Evolutionary conservation across 2,113 vertebrate species (phyloP), one percentile per base, ranked within the genome.

Genomic region (Eulemur macaco): DNA sequence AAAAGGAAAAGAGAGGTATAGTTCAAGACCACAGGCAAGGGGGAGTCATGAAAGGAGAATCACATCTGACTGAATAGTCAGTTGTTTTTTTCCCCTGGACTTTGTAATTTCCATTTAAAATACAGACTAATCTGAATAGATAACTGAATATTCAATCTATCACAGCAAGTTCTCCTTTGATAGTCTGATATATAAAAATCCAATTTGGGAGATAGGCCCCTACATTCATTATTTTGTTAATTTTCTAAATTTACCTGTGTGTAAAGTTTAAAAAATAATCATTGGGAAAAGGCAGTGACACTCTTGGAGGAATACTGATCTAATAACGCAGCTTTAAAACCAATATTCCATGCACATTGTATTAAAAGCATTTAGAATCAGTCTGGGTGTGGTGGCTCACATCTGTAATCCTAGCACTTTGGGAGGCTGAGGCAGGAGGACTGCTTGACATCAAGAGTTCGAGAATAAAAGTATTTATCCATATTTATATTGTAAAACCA

Each of bases 91-190:
- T 23, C 60, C 94, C 85, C 23, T n/a, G 29, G 58, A 83, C 11
- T 74, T 89, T 63, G 47, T 77, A 45, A 88, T 90, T 86, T 93
- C 45, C 66, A 39, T 68, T 92, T 76, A 50, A 96, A 95, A 95
- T 47, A 8, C 8, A 94, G 81, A 78, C n/a, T 56, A 69, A 87
- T 37, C n/a, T 27, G n/a, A 96, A 92, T 54, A 73, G 47, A 13
- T 66, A 84, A 71, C 54, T 42, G 69, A 96, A 83, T 58, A 90
- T 42, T 50, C 21, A 76, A 10, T 71, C 23, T 82, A 60, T 85
- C 31, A 23, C 14, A 58, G 47, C 29, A 94, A 77, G 20, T 73
- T 90, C 25, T 81, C 25, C 68, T 89, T 60, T 69, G n/a, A 69
- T 88, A 66, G 34, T 85, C 73, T 56, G 23, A 52, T 47, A 15